phyloP scores from a whole-genome alignment of 2,113 vertebrate species.

The Melanotaenia duboulayi region DNA sequence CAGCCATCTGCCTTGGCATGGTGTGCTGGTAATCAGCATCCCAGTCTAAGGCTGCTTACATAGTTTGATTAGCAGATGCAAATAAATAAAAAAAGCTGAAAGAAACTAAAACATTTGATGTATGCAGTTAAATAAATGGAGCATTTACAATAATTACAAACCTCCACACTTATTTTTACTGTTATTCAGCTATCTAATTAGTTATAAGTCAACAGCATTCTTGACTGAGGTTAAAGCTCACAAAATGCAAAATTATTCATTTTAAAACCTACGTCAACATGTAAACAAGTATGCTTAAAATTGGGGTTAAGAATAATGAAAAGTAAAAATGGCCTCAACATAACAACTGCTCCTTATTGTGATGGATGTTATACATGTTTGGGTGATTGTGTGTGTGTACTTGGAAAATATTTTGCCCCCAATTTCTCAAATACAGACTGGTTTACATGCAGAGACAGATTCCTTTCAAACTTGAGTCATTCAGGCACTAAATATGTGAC shows the following conservation, averaged over 20 bases:
- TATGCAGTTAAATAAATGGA: background rate
- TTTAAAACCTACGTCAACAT: background rate
- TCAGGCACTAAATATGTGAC: conserved; percentile 39
- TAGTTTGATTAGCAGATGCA: background rate
- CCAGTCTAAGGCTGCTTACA: too few species aligned
- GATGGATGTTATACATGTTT: background rate
- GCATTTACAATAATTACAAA: background rate
- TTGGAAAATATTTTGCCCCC: conserved; percentile 8
- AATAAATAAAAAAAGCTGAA: background rate
- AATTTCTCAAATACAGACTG: background rate
- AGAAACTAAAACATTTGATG: background rate
- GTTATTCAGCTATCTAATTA: too few species aligned
- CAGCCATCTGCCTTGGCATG: too few species aligned
- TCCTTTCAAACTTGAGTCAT: conserved; percentile 7
- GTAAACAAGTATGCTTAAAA: too few species aligned
- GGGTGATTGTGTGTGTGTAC: background rate
- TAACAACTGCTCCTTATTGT: background rate
- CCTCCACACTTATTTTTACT: background rate
- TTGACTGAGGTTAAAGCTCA: too few species aligned
- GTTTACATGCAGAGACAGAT: background rate
- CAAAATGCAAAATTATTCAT: background rate
- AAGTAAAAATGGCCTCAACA: background rate
- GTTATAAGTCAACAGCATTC: too few species aligned
- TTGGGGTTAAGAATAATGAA: background rate
- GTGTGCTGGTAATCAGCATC: too few species aligned